Evolutionary conservation across 2,888 invertebrate genomes (phyloP).

Genomic region (Glaucopsyche alexis): DNA sequence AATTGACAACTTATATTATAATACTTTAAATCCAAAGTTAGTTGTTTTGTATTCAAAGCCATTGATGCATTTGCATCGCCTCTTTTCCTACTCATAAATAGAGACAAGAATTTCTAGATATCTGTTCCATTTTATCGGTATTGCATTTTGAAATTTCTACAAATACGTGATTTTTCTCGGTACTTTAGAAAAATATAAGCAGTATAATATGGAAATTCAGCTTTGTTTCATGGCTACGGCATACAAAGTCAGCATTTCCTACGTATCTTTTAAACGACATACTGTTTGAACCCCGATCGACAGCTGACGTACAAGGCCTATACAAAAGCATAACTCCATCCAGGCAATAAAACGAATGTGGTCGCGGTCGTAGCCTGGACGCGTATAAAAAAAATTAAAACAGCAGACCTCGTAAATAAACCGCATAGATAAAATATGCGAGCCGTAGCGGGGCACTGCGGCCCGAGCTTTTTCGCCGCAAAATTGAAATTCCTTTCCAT

Average conservation of each 20-base stretch:
- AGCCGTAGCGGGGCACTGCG: neutral
- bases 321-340: neutral
- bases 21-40: neutral
- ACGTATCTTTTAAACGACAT: too few relatives aligned
- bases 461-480: neutral
- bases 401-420: neutral
- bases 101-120: neutral
- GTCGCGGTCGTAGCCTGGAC: neutral
- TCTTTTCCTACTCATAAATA: slow-evolving; percentile 2
- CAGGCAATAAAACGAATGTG: slow-evolving; percentile 8
- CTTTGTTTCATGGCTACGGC: too few relatives aligned
- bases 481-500: slow-evolving; percentile 27
- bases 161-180: too few relatives aligned
- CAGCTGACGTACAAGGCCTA: too few relatives aligned
- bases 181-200: too few relatives aligned
- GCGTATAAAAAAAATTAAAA: neutral
- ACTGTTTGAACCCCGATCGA: too few relatives aligned
- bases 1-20: neutral
- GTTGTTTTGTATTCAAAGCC: neutral
- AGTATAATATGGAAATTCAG: too few relatives aligned
- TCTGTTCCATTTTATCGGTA: neutral
- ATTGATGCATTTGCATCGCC: neutral
- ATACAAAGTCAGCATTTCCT: too few relatives aligned
- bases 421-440: slow-evolving; percentile 15
- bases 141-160: neutral